Evolutionary conservation across 2,113 vertebrate genomes (phyloP).

Genomic region (Gorsachius goisagi): DNA sequence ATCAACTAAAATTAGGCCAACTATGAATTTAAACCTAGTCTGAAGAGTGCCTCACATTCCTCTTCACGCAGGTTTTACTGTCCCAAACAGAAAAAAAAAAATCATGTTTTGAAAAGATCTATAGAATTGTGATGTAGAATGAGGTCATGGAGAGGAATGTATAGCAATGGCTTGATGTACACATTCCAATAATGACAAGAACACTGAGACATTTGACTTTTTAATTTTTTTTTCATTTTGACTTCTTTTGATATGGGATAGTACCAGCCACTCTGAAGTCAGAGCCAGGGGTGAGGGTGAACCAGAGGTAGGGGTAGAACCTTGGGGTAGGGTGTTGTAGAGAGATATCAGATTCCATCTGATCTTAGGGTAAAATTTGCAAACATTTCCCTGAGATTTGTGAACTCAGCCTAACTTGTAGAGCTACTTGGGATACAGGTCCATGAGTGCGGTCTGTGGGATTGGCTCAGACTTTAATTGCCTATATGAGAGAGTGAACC

Average conservation of each 20-base stretch:
- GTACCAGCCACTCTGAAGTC: background rate
- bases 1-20: slow-evolving; percentile 12
- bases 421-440: background rate
- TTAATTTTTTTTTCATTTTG: background rate
- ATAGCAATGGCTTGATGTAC: background rate
- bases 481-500: background rate
- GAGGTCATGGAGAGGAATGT: background rate
- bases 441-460: rapidly evolving
- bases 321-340: background rate
- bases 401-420: background rate
- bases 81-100: background rate
- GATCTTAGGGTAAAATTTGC: background rate
- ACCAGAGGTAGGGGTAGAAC: too few relatives aligned
- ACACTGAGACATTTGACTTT: background rate
- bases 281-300: background rate
- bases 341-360: background rate
- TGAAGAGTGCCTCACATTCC: background rate
- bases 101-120: background rate
- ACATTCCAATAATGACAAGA: background rate
- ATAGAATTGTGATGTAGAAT: background rate
- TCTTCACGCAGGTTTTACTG: background rate
- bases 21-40: background rate
- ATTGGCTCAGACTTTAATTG: background rate
- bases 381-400: background rate
- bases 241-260: background rate